Conservation (phyloP, 2,797 vertebrate species). For the Gambusia yucatana region DNA sequence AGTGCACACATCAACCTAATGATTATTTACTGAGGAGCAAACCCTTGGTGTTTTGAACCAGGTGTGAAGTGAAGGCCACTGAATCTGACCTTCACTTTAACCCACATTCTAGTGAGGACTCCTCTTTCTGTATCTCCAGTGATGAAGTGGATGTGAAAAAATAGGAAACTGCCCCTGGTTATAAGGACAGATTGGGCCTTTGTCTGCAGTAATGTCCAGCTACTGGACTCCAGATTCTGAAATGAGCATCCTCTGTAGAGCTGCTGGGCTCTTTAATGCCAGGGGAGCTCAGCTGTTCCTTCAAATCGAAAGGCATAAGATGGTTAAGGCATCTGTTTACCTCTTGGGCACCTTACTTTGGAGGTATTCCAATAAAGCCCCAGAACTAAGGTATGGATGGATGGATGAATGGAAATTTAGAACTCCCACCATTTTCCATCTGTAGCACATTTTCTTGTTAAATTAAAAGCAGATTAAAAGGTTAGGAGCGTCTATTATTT, state of each 20-base stretch:
- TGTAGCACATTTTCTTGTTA: background rate
- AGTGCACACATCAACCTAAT: slow-evolving; percentile 1
- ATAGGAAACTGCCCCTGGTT: background rate
- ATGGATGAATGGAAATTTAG: background rate
- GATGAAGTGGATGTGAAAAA: background rate
- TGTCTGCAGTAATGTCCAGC: background rate
- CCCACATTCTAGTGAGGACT: background rate
- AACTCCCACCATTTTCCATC: background rate
- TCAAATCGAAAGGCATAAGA: background rate
- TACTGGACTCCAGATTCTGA: background rate
- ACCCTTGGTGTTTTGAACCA: background rate
- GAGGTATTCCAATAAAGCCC: background rate
- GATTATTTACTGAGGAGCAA: background rate
- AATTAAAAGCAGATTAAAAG: background rate
- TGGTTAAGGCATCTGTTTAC: background rate
- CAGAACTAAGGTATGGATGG: background rate
- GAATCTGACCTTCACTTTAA: slow-evolving; percentile 1
- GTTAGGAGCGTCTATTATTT: background rate
- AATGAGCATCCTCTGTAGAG: background rate
- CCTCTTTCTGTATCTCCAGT: background rate
- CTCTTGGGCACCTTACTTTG: background rate
- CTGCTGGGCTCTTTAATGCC: background rate
- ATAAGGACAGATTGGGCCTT: background rate
- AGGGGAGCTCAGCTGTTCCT: background rate
- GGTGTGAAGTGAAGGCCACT: background rate